Evolutionary conservation across 2,888 invertebrate species (phyloP).

Genomic region (Halictus ligatus): DNA sequence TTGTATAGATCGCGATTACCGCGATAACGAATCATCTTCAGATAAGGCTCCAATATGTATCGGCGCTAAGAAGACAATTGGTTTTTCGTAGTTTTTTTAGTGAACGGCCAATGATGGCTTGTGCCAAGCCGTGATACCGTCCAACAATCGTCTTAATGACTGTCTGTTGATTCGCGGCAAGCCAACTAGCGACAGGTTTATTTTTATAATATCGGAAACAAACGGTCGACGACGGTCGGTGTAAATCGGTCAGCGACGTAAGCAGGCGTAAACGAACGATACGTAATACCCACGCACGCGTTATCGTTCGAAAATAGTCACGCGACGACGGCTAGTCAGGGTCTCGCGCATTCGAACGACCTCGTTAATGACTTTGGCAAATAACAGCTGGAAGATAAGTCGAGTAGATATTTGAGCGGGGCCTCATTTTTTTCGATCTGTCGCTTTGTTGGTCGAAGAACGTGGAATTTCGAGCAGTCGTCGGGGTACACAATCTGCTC

Average conservation of each 20-base stretch:
- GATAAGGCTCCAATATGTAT: not conserved
- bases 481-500: not conserved
- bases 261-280: not conserved
- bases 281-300: conserved; percentile 19
- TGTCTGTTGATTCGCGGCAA: not conserved
- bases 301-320: conserved; percentile 29
- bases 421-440: not conserved
- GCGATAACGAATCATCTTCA: not conserved
- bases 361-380: conserved; percentile 32
- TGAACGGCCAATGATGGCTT: not conserved
- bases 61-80: not conserved
- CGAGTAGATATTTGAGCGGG: not conserved
- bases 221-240: not conserved
- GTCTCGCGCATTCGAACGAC: not conserved
- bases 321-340: not conserved
- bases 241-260: conserved; percentile 8
- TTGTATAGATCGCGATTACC: not conserved
- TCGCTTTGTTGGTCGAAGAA: not conserved
- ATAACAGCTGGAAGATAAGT: conserved; percentile 35
- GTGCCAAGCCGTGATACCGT: not conserved
- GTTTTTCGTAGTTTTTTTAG: not conserved
- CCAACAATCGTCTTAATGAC: not conserved
- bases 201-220: conserved; percentile 17
- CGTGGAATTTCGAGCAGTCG: not conserved
- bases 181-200: not conserved